Percentiles rank a stretch among this genome's conserved stretches.
phyloP scores from a whole-genome alignment of 92 coral and sea anemone genomes.

The Palythoa grandis region DNA sequence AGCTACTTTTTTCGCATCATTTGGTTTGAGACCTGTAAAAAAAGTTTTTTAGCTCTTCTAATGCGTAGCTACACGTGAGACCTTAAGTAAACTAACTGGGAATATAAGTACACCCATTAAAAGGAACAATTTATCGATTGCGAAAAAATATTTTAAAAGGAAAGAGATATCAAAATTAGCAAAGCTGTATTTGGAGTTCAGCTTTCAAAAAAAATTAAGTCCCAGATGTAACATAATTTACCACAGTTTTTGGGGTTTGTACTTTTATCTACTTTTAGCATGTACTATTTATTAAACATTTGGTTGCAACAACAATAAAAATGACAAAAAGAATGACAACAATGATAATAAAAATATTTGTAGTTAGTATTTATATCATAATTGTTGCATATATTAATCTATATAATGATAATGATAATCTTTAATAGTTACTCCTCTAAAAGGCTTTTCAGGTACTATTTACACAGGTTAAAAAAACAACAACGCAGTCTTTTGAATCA shows the following conservation, averaged over 20 bases:
- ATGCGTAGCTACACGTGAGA: constrained; percentile 1
- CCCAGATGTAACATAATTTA: background rate
- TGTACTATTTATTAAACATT: background rate
- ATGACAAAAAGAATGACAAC: background rate
- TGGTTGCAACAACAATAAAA: background rate
- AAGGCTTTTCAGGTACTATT: background rate
- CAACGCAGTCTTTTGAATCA: constrained; percentile 32
- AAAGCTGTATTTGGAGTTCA: background rate
- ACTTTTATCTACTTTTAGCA: background rate
- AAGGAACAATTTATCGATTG: background rate
- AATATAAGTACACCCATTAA: background rate
- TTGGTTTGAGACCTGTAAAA: constrained; percentile 12
- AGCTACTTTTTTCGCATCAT: constrained; percentile 4
- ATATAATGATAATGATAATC: background rate
- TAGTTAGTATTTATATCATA: background rate
- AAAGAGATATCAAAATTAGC: background rate
- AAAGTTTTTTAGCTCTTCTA: background rate
- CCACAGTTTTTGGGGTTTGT: constrained; percentile 1
- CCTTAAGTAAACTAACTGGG: constrained; percentile 1
- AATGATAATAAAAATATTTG: background rate
- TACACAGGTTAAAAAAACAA: background rate
- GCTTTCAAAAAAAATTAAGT: background rate
- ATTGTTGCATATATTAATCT: background rate
- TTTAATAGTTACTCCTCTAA: background rate
- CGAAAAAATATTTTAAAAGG: background rate